Base-by-base conservation (phyloP, 2,888 invertebrate genomes). In the Blastobasis adustella region DNA sequence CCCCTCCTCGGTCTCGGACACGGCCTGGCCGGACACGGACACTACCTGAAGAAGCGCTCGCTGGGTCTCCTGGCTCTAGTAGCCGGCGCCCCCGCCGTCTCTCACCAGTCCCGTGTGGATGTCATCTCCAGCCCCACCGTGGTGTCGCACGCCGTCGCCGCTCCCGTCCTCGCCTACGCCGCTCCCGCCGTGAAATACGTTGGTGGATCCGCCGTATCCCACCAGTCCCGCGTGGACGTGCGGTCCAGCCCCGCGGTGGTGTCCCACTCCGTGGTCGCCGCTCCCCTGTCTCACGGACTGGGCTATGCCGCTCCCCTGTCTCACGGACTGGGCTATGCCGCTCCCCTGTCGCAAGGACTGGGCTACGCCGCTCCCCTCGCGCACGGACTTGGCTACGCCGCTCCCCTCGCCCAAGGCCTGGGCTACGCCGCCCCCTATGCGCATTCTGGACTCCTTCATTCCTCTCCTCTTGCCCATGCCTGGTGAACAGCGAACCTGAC, bases 281-380 rank as follows among this genome's bases (percentile, higher is more conserved):
- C 65, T 44, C 61, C 63, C 46, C 55, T 61, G 42, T 61, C 58
- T n/a, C 59, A 61, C 58, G 42, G 23, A 23, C 23, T 23, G 23
- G 23, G 23, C 23, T 23, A 23, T 23, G 57, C 56, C 52, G 60
- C 63, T 10, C 79, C 67, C 73, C 83, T 66, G 51, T 61, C 61
- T 53, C 67, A 66, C 48, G 60, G 67, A 37, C 84, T 85, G 48
- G 80, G 89, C 41, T 67, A 89, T 42, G 82, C 81, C 50, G 89
- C 90, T 23, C 89, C 89, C 10, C 89, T 85, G 69, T 89, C 90
- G 65, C 89, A 90, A 63, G 85, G 89, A 50, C 75, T 82, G 5
- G 82, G 84, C 55, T 69, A 73, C 44, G 73, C 73, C 54, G 73
- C 76, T 10, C 59, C 75, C 5, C 65, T 73, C 49, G 54, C 75